These are phyloP conservation scores for Dendrolimus houi DNA, from an alignment of 2,888 invertebrate species.

Conservation along the genomic window DNA sequence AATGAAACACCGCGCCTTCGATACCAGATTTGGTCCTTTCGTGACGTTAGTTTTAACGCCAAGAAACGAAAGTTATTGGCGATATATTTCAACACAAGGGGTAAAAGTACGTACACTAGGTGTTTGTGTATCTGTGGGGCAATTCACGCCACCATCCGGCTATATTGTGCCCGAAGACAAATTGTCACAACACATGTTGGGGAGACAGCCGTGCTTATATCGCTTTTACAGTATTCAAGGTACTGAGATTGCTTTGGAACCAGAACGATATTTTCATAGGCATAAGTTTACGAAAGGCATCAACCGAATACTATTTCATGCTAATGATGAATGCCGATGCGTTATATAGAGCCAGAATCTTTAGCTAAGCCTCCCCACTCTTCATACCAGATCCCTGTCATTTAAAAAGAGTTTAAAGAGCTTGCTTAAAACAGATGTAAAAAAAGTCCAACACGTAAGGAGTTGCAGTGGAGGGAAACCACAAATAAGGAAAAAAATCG, in stretches of 20 bases:
- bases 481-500: too few relatives aligned
- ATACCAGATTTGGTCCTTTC: background rate
- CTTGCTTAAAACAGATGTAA: too few relatives aligned
- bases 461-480: too few relatives aligned
- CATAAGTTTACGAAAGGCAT: too few relatives aligned
- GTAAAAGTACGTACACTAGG: background rate
- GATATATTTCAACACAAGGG: background rate
- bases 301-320: too few relatives aligned
- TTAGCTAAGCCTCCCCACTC: too few relatives aligned
- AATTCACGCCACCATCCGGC: slow-evolving; percentile 11
- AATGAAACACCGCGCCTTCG: too few relatives aligned
- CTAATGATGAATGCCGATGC: too few relatives aligned
- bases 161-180: slow-evolving; percentile 36
- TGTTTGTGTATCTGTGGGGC: slow-evolving; percentile 3
- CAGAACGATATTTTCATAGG: background rate
- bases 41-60: background rate
- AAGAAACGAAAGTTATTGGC: background rate
- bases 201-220: slow-evolving; percentile 20
- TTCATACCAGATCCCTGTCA: too few relatives aligned
- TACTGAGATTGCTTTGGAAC: slow-evolving; percentile 7
- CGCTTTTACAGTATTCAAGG: slow-evolving; percentile 11
- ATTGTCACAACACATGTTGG: slow-evolving; percentile 38
- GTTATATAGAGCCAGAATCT: too few relatives aligned
- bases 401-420: too few relatives aligned
- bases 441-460: too few relatives aligned